phyloP scores from a whole-genome alignment of 2,113 vertebrate species.

The Upupa epops region DNA sequence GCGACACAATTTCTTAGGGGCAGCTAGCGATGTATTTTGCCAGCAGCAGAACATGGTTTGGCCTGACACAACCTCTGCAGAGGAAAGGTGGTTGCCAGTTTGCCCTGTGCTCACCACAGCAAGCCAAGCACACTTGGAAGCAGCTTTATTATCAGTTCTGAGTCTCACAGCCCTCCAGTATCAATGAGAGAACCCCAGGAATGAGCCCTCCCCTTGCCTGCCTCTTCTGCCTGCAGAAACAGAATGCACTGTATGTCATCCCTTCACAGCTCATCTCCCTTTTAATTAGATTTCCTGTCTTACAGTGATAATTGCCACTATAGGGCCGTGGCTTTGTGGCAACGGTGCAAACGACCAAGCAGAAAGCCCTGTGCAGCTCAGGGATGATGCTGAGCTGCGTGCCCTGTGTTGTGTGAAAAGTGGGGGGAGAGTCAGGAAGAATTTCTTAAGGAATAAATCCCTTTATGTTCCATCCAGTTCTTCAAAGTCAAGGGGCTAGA shows the following conservation, averaged over 20 bases:
- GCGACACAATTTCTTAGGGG: background rate
- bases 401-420: too few species aligned
- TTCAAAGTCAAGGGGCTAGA: too few species aligned
- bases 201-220: background rate
- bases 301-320: background rate
- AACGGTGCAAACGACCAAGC: rapidly evolving
- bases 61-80: background rate
- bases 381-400: background rate
- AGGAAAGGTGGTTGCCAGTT: background rate
- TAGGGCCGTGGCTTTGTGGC: background rate
- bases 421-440: too few species aligned
- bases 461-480: too few species aligned
- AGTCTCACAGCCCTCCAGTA: background rate
- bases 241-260: background rate
- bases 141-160: background rate
- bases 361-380: background rate
- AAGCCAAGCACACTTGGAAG: background rate
- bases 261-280: background rate
- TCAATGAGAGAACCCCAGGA: background rate
- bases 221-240: background rate
- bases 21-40: background rate
- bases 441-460: too few species aligned
- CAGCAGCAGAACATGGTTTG: rapidly evolving
- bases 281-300: background rate
- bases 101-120: rapidly evolving